Evolutionary conservation across 1,140 invertebrate genomes (phyloP).

Genomic region (Bactericera cockerelli): DNA sequence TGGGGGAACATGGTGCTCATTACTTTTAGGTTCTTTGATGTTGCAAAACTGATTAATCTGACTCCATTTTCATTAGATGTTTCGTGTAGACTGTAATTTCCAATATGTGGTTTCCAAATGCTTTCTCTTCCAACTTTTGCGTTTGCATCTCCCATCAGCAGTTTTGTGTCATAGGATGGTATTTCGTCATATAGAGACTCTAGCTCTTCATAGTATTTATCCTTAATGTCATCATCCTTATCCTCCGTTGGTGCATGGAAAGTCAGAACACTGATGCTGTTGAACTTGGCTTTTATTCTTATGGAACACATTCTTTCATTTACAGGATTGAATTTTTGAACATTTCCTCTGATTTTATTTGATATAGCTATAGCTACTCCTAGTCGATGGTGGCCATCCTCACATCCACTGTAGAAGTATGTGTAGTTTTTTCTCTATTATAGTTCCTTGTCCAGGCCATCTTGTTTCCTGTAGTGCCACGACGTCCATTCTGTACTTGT

Average conservation of each 20-base stretch:
- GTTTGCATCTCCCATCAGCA: constrained; percentile 17
- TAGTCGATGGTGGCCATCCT: constrained; percentile 6
- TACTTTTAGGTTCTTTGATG: constrained; percentile 17
- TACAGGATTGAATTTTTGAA: not conserved
- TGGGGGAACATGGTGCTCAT: constrained; percentile 18
- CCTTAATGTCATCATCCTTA: constrained; percentile 10
- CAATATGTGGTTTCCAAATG: constrained; percentile 16
- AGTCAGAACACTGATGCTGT: not conserved
- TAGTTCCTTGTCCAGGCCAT: constrained; percentile 13
- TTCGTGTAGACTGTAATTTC: constrained; percentile 26
- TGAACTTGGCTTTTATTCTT: not conserved
- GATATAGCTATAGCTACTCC: constrained; percentile 7
- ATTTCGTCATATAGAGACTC: constrained; percentile 6
- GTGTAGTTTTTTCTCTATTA: not conserved
- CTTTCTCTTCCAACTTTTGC: constrained; percentile 17
- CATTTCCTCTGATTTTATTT: constrained; percentile 6
- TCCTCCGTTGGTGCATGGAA: constrained; percentile 11
- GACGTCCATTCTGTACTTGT: constrained; percentile 17
- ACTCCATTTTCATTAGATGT: constrained; percentile 18
- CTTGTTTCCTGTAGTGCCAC: constrained; percentile 17
- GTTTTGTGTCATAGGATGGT: constrained; percentile 8
- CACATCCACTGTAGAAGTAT: constrained; percentile 9
- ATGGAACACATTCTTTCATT: constrained; percentile 8
- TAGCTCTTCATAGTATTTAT: constrained; percentile 7
- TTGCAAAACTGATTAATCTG: constrained; percentile 18